Percentiles rank a stretch among this genome's conserved stretches.
Conservation (phyloP, 2,113 vertebrate genomes). For the Podarcis muralis region DNA sequence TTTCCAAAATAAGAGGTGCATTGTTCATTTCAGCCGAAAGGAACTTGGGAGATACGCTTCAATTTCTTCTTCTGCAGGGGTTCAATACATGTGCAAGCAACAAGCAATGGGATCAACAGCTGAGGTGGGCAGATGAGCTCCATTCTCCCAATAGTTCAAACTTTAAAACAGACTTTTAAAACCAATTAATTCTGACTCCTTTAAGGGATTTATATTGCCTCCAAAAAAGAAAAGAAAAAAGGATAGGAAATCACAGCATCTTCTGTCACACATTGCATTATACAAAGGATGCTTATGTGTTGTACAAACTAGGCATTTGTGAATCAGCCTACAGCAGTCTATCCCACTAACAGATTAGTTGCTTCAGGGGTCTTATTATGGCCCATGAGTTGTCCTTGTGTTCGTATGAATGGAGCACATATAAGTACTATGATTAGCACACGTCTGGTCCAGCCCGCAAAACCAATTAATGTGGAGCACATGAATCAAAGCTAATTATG, state of each 20-base stretch:
- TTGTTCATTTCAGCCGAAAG: too few relatives aligned
- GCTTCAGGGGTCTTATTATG: background rate
- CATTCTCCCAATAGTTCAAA: too few relatives aligned
- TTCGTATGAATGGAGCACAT: background rate
- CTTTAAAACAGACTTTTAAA: too few relatives aligned
- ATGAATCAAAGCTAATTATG: background rate
- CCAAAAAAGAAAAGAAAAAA: background rate
- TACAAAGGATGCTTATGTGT: background rate
- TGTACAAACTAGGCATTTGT: background rate
- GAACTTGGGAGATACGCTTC: too few relatives aligned
- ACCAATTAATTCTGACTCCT: too few relatives aligned
- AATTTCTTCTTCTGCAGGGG: too few relatives aligned
- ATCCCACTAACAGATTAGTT: background rate
- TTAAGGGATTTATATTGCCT: too few relatives aligned
- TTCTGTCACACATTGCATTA: background rate
- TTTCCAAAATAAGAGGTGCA: too few relatives aligned
- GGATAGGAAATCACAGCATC: background rate
- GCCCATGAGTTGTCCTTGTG: background rate
- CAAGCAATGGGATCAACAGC: too few relatives aligned
- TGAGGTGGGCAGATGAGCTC: too few relatives aligned
- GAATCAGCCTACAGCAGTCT: background rate
- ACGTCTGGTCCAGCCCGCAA: background rate
- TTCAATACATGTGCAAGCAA: too few relatives aligned
- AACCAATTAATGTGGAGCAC: background rate
- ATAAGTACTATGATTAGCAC: background rate